Evolutionary conservation across 2,888 invertebrate genomes (phyloP), one percentile per base, ranked within the genome.

Genomic region (Camptogramma bilineatum): DNA sequence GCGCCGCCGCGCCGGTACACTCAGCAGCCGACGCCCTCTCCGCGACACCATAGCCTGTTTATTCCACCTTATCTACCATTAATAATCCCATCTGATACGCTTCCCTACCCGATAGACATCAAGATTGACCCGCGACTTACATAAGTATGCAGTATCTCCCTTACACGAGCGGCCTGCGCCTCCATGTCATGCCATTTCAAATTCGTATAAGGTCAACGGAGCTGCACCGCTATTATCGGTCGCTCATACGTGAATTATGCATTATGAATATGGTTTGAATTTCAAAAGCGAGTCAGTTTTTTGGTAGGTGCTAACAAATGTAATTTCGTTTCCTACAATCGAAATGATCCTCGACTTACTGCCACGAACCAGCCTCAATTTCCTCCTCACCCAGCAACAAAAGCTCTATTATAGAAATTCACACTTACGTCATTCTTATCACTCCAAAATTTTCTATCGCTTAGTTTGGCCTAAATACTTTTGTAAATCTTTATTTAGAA

Each of bases 1-100:
- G 42, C 69, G 69, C 65, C 66, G 66, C 78, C 82, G 78, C 79
- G 83, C 79, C 81, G 17, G 44, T 44, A 44, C 44, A 44, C 44
- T 16, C 16, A 73, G 85, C 81, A 81, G 57, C 42, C 73, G 79
- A 74, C 84, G 84, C 84, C 84, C 80, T 77, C 79, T 76, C 76
- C 80, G 73, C 75, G 79, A 78, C 79, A 82, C 84, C 81, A 82
- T 78, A 79, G 79, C 81, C 79, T 80, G 79, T 78, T 83, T 74
- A 79, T 75, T 75, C 73, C 71, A 75, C 76, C 74, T 74, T 72
- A 66, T 75, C 63, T 52, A 52, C 52, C 57, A 67, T 62, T 58
- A 59, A 34, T 28, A 46, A 62, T 46, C 53, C 52, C 62, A 55
- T 51, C 62, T 53, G 64, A 68, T 48, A 66, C 34, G 42, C 46